A percentile compares a stretch with the other conserved stretches of the same genome.
Evolutionary conservation across 2,113 vertebrate species (phyloP).

Genomic region (Sinocyclocheilus anophthalmus): DNA sequence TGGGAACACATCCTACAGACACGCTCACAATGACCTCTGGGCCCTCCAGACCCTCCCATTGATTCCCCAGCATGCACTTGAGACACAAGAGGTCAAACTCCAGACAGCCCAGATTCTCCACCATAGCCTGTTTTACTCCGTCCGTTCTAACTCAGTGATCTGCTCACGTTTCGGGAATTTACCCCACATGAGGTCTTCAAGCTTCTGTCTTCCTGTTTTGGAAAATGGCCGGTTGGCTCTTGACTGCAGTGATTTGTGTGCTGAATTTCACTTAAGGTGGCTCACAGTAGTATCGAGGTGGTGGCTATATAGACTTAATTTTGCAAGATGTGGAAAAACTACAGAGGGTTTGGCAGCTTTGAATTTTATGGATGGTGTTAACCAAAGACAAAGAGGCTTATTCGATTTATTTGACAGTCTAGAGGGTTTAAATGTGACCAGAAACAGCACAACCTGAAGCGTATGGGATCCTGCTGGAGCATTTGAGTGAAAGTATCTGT

Average conservation of each 20-base stretch:
- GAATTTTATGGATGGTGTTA: slow-evolving; percentile 16
- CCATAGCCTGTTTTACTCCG: not conserved
- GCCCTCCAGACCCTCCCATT: slow-evolving; percentile 58
- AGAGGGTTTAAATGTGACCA: not conserved
- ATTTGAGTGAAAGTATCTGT: slow-evolving; percentile 61
- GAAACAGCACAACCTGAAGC: slow-evolving; percentile 47
- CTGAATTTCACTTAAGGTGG: not conserved
- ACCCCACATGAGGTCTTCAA: not conserved
- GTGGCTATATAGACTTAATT: not conserved
- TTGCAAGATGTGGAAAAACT: not conserved
- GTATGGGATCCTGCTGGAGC: slow-evolving; percentile 65
- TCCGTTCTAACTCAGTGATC: slow-evolving; percentile 9
- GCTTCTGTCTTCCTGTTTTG: slow-evolving; percentile 1
- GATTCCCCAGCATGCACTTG: slow-evolving; percentile 62
- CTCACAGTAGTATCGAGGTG: not conserved
- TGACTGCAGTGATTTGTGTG: not conserved
- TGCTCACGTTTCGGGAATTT: not conserved
- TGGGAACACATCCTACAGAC: slow-evolving; percentile 57
- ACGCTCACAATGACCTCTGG: slow-evolving; percentile 65
- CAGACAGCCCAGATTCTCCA: slow-evolving; percentile 25
- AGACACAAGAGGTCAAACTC: slow-evolving; percentile 64
- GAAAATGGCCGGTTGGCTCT: not conserved
- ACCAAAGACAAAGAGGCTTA: slow-evolving; percentile 11
- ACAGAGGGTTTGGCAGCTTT: not conserved
- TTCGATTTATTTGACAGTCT: slow-evolving; percentile 13